Evolutionary conservation across 2,888 invertebrate species (phyloP), one percentile per base, ranked within the genome.

Genomic region (Meliscaeva auricollis): DNA sequence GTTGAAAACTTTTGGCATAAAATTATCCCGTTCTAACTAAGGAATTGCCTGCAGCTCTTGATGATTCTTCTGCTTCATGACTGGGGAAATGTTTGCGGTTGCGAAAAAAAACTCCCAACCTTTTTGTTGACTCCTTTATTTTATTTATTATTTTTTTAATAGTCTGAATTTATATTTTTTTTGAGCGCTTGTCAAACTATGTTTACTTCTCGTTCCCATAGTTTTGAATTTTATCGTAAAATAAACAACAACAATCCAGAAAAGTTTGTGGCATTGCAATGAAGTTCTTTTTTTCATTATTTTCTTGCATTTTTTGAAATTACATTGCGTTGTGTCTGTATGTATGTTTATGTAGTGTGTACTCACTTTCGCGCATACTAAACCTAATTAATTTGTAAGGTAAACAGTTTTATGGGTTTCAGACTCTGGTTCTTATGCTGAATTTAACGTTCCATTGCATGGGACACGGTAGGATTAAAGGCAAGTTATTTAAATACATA

Each of bases 301-400:
- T 38, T 46, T 70, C 9, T 17, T 26, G 7, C 22, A n/a, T 73
- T 76, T 76, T 60, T 32, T 11, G 11, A 15, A 22, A 48, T 62
- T 74, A 64, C 20, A 54, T 35, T 75, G 32, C 30, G 52, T 77
- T 66, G 26, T 58, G 60, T 30, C 1, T 9, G 20, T 35, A 13
- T 64, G 44, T 64, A 54, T 64, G 50, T 64, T 35, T 56, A 9
- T 38, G 32, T 38, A 3, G 2, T 38, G 7, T 5, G 56, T 30
- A 75, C 50, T 70, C 44, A 58, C 41, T 38, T 66, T 79, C 46
- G 46, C 17, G 70, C 66, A 75, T 70, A 72, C 70, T 70, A 79
- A 84, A 79, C 38, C 70, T 79, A 79, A 84, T 84, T 79, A 84
- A 79, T 54, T 75, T 75, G 69, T 58, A 64, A 52, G 64, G 64